phyloP scores from a whole-genome alignment of 2,797 vertebrate species.

The Crax fasciolata region DNA sequence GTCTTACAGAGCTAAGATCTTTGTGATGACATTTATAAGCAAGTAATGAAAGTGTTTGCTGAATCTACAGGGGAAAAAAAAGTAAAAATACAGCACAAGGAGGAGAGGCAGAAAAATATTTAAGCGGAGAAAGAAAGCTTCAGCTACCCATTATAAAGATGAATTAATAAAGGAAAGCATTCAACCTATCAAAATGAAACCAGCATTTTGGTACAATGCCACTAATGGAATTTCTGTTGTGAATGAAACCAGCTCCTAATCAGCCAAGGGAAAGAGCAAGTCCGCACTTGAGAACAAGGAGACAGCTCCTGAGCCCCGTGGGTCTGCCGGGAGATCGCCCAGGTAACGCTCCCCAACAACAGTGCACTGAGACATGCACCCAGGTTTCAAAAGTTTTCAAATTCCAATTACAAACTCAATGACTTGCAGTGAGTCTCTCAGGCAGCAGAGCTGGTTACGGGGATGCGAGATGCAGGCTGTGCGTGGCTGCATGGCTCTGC shows the following conservation, averaged over 20 bases:
- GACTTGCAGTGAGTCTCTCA: constrained; percentile 29
- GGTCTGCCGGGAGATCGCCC: constrained; percentile 40
- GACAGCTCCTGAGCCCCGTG: constrained; percentile 8
- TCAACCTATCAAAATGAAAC: constrained; percentile 26
- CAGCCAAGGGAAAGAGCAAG: constrained; percentile 45
- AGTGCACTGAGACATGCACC: constrained; percentile 60
- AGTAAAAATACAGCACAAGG: not conserved
- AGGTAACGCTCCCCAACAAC: constrained; percentile 57
- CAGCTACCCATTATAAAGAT: not conserved
- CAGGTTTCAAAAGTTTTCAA: constrained; percentile 64
- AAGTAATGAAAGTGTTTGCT: not conserved
- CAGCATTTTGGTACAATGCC: constrained; percentile 25
- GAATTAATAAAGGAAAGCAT: not conserved
- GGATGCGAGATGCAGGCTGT: not conserved
- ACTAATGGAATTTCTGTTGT: not conserved
- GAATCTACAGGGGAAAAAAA: not conserved
- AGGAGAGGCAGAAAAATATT: not conserved
- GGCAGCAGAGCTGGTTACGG: constrained; percentile 34
- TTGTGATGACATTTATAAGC: not conserved
- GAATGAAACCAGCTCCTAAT: constrained; percentile 40
- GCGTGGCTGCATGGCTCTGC: constrained; percentile 31
- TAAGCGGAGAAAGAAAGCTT: not conserved
- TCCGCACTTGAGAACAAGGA: not conserved
- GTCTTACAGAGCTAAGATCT: not conserved
- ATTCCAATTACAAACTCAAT: constrained; percentile 70